Evolutionary conservation across 2,113 vertebrate species (phyloP).

Genomic region (Leiothrix lutea): DNA sequence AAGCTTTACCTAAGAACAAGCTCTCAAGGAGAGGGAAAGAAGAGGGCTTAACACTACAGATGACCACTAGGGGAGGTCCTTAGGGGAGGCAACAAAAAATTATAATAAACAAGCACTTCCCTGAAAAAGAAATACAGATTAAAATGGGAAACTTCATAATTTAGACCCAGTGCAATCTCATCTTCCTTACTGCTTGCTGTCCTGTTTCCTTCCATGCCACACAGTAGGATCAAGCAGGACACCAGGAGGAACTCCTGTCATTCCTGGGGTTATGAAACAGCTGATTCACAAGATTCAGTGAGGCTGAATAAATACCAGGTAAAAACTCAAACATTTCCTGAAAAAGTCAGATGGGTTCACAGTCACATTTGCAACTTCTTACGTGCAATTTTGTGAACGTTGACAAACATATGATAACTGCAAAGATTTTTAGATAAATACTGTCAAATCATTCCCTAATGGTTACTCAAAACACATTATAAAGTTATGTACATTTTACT

Average conservation of each 20-base stretch:
- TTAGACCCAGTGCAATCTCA: not conserved
- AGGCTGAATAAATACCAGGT: not conserved
- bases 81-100: not conserved
- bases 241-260: not conserved
- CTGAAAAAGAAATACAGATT: not conserved
- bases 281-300: not conserved
- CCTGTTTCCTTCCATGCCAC: not conserved
- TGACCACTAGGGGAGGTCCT: not conserved
- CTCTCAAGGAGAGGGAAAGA: not conserved
- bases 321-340: not conserved
- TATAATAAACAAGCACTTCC: not conserved
- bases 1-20: not conserved
- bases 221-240: not conserved
- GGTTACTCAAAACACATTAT: not conserved
- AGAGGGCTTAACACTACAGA: not conserved
- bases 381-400: not conserved
- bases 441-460: not conserved
- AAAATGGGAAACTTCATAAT: not conserved
- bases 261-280: not conserved
- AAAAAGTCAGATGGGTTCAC: not conserved
- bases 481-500: not conserved
- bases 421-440: not conserved
- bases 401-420: not conserved
- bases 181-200: not conserved
- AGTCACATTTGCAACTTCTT: not conserved